Conservation (phyloP, 2,113 vertebrate species). For the Toxostoma redivivum region DNA sequence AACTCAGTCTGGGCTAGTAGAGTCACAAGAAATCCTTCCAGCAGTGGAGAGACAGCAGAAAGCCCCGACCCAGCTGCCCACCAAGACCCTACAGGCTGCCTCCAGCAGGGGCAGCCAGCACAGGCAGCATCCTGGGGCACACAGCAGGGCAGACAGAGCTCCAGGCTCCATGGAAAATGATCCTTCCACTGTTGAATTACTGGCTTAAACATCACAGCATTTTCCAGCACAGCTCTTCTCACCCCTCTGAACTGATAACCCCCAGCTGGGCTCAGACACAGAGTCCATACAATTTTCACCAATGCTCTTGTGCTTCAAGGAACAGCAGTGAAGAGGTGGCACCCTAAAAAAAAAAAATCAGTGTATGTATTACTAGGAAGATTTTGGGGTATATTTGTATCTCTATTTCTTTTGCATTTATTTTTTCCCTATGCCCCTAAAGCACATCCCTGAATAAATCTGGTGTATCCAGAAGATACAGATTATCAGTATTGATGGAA, state of each 20-base stretch:
- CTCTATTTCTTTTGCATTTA: not conserved
- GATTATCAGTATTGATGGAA: not conserved
- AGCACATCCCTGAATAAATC: not conserved
- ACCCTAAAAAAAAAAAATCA: not conserved
- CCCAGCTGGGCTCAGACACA: not conserved
- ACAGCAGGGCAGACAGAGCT: not conserved
- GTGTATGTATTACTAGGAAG: not conserved
- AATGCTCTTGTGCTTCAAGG: not conserved
- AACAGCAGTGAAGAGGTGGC: not conserved
- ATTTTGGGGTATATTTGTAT: not conserved
- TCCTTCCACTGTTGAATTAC: not conserved
- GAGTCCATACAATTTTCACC: not conserved
- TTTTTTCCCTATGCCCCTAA: not conserved
- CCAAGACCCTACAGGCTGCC: rapidly evolving
- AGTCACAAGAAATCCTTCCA: not conserved
- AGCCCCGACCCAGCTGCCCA: not conserved
- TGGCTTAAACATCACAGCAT: not conserved
- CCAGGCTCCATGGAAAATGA: not conserved
- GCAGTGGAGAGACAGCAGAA: not conserved
- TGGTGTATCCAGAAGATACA: not conserved
- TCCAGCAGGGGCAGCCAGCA: not conserved
- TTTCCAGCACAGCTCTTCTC: not conserved
- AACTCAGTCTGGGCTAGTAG: not conserved
- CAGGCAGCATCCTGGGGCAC: not conserved
- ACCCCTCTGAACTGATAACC: not conserved